Percentiles rank a stretch among this genome's conserved stretches.
These are phyloP conservation scores for Hydrocynus forskahlii DNA, from an alignment of 2,797 vertebrate species.

Conservation along the genomic window DNA sequence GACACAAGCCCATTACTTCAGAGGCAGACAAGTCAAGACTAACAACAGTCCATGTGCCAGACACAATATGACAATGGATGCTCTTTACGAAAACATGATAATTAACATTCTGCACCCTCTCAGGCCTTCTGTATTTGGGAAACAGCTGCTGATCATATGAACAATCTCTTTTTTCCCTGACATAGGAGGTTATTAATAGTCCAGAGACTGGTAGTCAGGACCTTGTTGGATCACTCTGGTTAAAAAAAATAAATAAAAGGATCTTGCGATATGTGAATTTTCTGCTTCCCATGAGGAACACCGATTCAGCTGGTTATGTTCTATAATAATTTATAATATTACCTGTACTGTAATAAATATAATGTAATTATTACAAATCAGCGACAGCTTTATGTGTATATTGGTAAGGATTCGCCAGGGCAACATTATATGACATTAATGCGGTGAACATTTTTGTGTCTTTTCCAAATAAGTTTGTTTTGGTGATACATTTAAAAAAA, in stretches of 20 bases:
- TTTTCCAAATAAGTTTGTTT: too few relatives aligned
- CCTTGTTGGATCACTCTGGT: not conserved
- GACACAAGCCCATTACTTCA: conserved; percentile 38
- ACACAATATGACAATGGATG: conserved; percentile 21
- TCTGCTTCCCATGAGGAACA: too few relatives aligned
- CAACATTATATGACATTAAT: too few relatives aligned
- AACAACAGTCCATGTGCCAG: conserved; percentile 9
- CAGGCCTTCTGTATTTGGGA: conserved; percentile 3
- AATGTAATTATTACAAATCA: too few relatives aligned
- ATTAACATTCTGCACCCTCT: conserved; percentile 35
- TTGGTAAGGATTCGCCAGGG: too few relatives aligned
- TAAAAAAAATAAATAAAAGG: too few relatives aligned
- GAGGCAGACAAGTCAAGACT: conserved; percentile 46
- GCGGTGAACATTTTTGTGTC: too few relatives aligned
- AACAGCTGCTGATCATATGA: conserved; percentile 2
- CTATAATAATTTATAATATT: too few relatives aligned
- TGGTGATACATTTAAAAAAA: too few relatives aligned
- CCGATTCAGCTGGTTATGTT: too few relatives aligned
- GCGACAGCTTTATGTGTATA: too few relatives aligned
- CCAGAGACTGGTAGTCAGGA: not conserved
- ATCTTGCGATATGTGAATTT: not conserved
- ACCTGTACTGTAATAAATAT: too few relatives aligned
- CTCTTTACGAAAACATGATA: conserved; percentile 33
- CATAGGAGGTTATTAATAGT: not conserved
- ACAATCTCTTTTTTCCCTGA: not conserved